These are phyloP conservation scores for Drosophila mojavensis DNA, from an alignment of 1,140 invertebrate species.

Conservation along the genomic window DNA sequence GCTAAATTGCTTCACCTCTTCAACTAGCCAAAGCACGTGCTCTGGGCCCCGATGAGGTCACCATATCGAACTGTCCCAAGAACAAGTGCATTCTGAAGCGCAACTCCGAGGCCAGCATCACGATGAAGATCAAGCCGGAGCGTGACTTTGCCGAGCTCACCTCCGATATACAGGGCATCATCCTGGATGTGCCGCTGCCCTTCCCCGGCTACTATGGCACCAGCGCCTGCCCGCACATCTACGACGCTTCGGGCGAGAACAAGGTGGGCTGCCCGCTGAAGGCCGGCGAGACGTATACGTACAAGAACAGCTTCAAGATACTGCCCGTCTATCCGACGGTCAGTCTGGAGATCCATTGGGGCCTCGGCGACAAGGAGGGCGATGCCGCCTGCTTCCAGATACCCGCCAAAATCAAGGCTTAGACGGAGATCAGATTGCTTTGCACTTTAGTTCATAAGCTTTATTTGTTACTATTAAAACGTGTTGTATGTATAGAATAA, in stretches of 20 bases:
- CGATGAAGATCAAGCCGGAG: slow-evolving; percentile 86
- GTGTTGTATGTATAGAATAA: slow-evolving; percentile 55
- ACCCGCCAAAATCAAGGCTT: slow-evolving; percentile 86
- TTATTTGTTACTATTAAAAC: slow-evolving; percentile 49
- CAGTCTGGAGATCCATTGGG: slow-evolving; percentile 87
- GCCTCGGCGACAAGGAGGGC: slow-evolving; percentile 85
- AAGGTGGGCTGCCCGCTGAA: slow-evolving; percentile 88
- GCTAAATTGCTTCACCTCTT: neutral
- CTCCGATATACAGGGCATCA: slow-evolving; percentile 86
- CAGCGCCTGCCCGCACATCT: slow-evolving; percentile 88
- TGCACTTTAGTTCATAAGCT: slow-evolving; percentile 57
- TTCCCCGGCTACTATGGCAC: slow-evolving; percentile 91
- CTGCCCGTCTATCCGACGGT: slow-evolving; percentile 88
- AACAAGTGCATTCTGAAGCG: slow-evolving; percentile 88
- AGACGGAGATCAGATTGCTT: slow-evolving; percentile 24
- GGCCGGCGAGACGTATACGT: slow-evolving; percentile 87
- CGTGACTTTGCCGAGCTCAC: slow-evolving; percentile 84
- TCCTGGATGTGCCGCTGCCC: slow-evolving; percentile 87
- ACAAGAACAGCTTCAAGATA: slow-evolving; percentile 89
- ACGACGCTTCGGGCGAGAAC: slow-evolving; percentile 85
- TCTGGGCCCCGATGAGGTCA: slow-evolving; percentile 80
- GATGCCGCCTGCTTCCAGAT: slow-evolving; percentile 88
- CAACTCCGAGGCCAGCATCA: slow-evolving; percentile 85
- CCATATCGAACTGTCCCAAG: slow-evolving; percentile 86
- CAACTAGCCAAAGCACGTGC: slow-evolving; percentile 63